phyloP scores from a whole-genome alignment of 2,888 invertebrate genomes.

The Phortica okadai region DNA sequence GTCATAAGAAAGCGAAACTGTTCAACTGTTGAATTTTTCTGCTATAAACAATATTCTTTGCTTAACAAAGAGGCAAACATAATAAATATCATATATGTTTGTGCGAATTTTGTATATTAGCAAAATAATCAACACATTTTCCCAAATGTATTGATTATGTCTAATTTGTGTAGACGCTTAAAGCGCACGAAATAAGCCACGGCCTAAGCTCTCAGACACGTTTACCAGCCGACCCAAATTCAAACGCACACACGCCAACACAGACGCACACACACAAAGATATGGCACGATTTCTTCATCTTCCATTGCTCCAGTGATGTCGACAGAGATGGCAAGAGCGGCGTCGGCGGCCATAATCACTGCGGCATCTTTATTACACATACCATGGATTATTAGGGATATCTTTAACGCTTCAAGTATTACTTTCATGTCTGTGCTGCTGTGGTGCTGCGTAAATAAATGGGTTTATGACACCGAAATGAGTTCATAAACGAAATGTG shows the following conservation, averaged over 20 bases:
- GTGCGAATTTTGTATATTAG: slow-evolving; percentile 7
- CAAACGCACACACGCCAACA: not conserved
- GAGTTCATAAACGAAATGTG: slow-evolving; percentile 23
- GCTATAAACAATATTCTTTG: not conserved
- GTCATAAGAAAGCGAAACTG: not conserved
- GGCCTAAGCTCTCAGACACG: not conserved
- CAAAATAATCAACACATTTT: slow-evolving; percentile 31
- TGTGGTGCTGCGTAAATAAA: slow-evolving; percentile 13
- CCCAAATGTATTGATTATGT: slow-evolving; percentile 19
- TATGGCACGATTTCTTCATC: not conserved
- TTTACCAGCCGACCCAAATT: not conserved
- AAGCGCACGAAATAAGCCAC: slow-evolving; percentile 6
- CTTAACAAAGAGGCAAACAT: not conserved
- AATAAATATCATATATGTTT: not conserved
- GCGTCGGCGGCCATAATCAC: slow-evolving; percentile 26
- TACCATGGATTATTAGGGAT: slow-evolving; percentile 32
- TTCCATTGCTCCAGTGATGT: not conserved
- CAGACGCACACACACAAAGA: not conserved
- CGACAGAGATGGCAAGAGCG: not conserved
- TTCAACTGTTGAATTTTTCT: too few species aligned
- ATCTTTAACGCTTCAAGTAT: slow-evolving; percentile 32
- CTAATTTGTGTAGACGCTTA: slow-evolving; percentile 27
- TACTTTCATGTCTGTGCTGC: slow-evolving; percentile 19
- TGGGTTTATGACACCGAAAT: slow-evolving; percentile 29
- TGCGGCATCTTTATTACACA: slow-evolving; percentile 30